Evolutionary conservation across 2,888 invertebrate genomes (phyloP).

Genomic region (Aphodius granarius): DNA sequence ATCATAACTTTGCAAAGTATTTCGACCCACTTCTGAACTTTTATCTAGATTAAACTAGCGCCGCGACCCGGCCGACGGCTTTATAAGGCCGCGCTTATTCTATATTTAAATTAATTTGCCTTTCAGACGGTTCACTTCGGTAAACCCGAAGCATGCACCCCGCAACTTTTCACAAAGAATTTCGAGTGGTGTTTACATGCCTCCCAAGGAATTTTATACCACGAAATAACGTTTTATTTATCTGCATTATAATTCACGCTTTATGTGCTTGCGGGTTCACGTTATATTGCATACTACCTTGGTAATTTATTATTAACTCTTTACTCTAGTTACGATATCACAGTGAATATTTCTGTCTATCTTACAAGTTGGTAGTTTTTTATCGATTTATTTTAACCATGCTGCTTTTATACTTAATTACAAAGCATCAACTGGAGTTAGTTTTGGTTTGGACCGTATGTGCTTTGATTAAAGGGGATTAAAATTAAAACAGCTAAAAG

Average conservation of each 20-base stretch:
- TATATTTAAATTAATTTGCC: background rate
- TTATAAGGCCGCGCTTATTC: constrained; percentile 1
- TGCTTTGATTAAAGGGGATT: background rate
- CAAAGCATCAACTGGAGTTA: constrained; percentile 5
- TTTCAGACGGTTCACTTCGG: background rate
- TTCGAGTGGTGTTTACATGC: constrained; percentile 16
- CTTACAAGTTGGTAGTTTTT: background rate
- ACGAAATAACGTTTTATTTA: background rate
- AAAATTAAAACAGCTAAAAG: constrained; percentile 6
- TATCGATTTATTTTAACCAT: background rate
- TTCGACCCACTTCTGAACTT: constrained; percentile 10
- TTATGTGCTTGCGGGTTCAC: background rate
- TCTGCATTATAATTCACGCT: background rate
- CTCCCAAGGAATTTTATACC: background rate
- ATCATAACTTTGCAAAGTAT: constrained; percentile 13
- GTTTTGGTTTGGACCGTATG: constrained; percentile 10
- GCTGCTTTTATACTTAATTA: background rate
- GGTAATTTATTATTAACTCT: background rate
- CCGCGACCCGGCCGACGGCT: constrained; percentile 3
- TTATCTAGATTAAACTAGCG: constrained; percentile 3
- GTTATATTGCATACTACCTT: background rate
- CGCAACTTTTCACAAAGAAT: constrained; percentile 3
- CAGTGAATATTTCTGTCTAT: too few species aligned
- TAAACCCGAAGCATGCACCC: background rate
- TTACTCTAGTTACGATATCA: too few species aligned